These are phyloP conservation scores for Brachirus orientalis DNA, from an alignment of 2,113 vertebrate species.

Conservation along the genomic window DNA sequence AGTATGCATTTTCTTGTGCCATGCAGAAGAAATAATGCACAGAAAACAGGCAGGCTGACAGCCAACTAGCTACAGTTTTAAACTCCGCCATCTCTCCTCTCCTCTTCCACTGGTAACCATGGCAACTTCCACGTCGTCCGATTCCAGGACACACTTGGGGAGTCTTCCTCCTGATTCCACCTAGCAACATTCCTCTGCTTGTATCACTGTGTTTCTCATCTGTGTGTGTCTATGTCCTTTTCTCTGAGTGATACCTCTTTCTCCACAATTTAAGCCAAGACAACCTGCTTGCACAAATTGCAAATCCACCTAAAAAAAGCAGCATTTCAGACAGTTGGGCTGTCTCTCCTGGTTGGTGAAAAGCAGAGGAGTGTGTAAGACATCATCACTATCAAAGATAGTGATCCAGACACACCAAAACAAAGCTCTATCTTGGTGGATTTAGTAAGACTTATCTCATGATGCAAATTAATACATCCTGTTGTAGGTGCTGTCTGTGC, in stretches of 20 bases:
- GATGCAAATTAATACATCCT: slow-evolving; percentile 22
- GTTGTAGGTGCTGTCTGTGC: slow-evolving; percentile 21
- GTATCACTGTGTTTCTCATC: slow-evolving; percentile 25
- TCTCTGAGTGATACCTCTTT: slow-evolving; percentile 19
- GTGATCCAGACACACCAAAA: slow-evolving; percentile 11
- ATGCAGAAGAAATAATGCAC: slow-evolving; percentile 6
- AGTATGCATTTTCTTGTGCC: not conserved
- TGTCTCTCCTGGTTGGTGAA: slow-evolving; percentile 34
- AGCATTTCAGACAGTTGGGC: slow-evolving; percentile 24
- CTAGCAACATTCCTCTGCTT: slow-evolving; percentile 61
- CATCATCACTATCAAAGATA: slow-evolving; percentile 11
- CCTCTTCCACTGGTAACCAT: slow-evolving; percentile 68
- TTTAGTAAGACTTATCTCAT: slow-evolving; percentile 52
- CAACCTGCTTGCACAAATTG: slow-evolving; percentile 48
- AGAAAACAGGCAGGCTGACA: slow-evolving; percentile 30
- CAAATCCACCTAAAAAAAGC: slow-evolving; percentile 46
- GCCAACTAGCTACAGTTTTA: slow-evolving; percentile 47
- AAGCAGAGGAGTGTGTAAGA: slow-evolving; percentile 31
- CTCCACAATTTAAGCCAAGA: slow-evolving; percentile 49
- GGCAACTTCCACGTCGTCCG: slow-evolving; percentile 67
- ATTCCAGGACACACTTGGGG: slow-evolving; percentile 69
- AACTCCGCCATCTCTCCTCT: slow-evolving; percentile 52
- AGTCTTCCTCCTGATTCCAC: slow-evolving; percentile 62
- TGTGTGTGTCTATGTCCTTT: slow-evolving; percentile 16
- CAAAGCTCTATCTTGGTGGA: slow-evolving; percentile 42